phyloP scores from a whole-genome alignment of 2,797 vertebrate genomes.

The Rhabdophis nuchalis region DNA sequence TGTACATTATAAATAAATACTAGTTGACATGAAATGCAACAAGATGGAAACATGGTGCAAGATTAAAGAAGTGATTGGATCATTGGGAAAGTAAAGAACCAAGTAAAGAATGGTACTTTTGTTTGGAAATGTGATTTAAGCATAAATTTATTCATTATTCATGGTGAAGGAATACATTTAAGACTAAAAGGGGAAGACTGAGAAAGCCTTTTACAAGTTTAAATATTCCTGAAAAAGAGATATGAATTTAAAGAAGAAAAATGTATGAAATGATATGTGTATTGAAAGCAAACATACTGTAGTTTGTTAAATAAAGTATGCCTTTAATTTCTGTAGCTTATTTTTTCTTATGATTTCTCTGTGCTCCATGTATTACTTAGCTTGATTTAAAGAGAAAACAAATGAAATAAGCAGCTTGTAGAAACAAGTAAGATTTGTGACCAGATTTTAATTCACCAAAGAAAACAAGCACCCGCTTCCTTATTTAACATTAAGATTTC shows the following conservation, averaged over 20 bases:
- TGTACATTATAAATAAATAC: background rate
- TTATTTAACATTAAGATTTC: background rate
- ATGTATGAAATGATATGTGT: background rate
- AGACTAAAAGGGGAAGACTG: background rate
- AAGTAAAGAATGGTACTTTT: background rate
- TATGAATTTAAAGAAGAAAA: background rate
- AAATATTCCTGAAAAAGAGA: background rate
- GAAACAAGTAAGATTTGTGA: background rate
- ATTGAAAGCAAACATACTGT: background rate
- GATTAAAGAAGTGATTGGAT: background rate
- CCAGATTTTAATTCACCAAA: background rate
- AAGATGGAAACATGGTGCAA: background rate
- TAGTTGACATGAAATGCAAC: background rate
- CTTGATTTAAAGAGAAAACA: background rate
- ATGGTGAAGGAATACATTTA: background rate
- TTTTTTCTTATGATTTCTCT: background rate
- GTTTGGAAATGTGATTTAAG: background rate
- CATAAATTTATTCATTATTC: background rate
- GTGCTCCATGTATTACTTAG: background rate
- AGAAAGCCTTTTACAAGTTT: background rate
- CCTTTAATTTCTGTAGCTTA: background rate
- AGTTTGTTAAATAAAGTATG: background rate
- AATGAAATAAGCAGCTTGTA: background rate
- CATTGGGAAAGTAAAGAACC: background rate
- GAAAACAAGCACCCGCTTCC: background rate